phyloP scores from a whole-genome alignment of 2,113 vertebrate genomes.

The Chlorocebus sabaeus region DNA sequence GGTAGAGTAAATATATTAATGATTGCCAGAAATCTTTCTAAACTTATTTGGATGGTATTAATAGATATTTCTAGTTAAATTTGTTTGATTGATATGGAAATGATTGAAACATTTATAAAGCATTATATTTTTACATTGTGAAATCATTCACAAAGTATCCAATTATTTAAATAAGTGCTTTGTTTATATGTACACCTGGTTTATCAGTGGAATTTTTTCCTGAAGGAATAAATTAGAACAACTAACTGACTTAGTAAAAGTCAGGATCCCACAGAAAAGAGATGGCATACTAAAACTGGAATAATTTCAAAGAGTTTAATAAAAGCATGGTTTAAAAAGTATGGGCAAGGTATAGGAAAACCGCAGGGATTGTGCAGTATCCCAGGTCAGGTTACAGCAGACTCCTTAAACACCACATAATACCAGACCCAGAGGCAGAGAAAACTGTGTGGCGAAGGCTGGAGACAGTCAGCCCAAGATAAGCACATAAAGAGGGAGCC shows the following conservation, averaged over 20 bases:
- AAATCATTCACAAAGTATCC: not conserved
- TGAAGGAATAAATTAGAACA: not conserved
- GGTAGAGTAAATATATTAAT: not conserved
- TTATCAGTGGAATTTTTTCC: not conserved
- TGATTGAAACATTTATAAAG: not conserved
- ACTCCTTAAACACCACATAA: not conserved
- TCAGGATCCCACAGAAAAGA: not conserved
- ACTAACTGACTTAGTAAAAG: not conserved
- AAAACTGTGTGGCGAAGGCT: not conserved
- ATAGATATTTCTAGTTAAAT: not conserved
- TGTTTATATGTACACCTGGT: not conserved
- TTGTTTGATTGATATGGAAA: not conserved
- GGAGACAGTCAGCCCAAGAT: not conserved
- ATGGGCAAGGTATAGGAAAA: not conserved
- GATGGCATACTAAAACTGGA: not conserved
- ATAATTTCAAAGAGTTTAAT: not conserved
- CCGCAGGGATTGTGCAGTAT: not conserved
- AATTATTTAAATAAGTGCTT: not conserved
- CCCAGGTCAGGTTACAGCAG: not conserved
- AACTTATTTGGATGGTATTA: not conserved
- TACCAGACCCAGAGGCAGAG: not conserved
- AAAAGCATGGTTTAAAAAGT: not conserved
- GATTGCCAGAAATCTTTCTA: constrained; percentile 14
- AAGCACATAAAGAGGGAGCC: not conserved
- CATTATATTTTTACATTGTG: not conserved